Base-by-base conservation (phyloP, 2,888 invertebrate genomes). In the Gymnoscelis rufifasciata region DNA sequence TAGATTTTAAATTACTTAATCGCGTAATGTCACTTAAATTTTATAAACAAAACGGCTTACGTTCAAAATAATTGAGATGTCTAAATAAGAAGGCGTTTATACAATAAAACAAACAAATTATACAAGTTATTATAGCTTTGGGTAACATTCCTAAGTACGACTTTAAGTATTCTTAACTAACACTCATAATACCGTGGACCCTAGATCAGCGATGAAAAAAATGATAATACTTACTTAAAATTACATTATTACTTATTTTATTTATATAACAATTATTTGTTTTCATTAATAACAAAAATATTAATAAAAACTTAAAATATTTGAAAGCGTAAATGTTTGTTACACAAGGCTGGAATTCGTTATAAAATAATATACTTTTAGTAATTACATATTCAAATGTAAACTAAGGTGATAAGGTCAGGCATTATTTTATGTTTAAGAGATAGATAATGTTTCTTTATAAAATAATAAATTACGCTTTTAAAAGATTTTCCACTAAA, bases 1-100 rank as follows among this genome's bases (percentile, higher is more conserved):
- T 42, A 37, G 47, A 47, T 59, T 59, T 59, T 59, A 60, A 59
- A 66, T 54, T 57, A 62, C 56, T 60, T 57, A 44, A 53, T 59
- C 57, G 61, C 55, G 55, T 57, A 65, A 61, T 62, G 47, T 19
- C 19, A 19, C 2, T 3, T 5, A 19, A 19, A 19, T 19, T 19
- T 19, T 19, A 19, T 19, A 19, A 19, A 19, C 19, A 19, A 3
- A 3, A 19, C 5, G 19, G 19, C 2, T 19, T 19, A 5, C 19
- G 2, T 3, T 19, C 5, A 19, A 19, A 19, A 19, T 3, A 19
- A 19, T 3, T 19, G 42, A 48, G 49, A 43, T 42, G 42, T 43
- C 41, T 42, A 43, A 41, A 51, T 57, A 55, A n/a, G 10, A 15
- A 54, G 56, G 49, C 54, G 51, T 49, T 53, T 42, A 49, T 47